These are phyloP conservation scores for Leptinotarsa undecemlineata DNA, from an alignment of 1,140 invertebrate species.

Conservation along the genomic window DNA sequence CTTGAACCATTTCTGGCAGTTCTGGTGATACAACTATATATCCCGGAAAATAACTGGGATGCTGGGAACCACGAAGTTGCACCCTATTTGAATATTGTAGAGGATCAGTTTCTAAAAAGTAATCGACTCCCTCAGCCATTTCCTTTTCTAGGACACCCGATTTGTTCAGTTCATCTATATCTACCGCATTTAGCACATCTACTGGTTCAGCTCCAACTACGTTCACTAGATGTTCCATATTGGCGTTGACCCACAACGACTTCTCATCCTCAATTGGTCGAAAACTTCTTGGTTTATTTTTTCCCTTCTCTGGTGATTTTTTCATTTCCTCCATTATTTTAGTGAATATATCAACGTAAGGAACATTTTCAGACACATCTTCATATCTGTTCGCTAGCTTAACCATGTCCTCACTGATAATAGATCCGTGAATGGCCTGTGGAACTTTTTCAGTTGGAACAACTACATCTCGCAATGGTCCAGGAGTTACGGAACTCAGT, in stretches of 20 bases:
- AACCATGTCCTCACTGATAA: slow-evolving; percentile 31
- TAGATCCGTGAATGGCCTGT: slow-evolving; percentile 34
- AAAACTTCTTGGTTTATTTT: slow-evolving; percentile 30
- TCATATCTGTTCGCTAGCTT: slow-evolving; percentile 33
- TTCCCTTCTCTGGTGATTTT: slow-evolving; percentile 25
- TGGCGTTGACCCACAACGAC: slow-evolving; percentile 41
- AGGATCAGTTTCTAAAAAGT: slow-evolving; percentile 43
- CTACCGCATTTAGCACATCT: slow-evolving; percentile 29
- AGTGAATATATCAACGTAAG: slow-evolving; percentile 33
- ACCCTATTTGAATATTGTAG: slow-evolving; percentile 45
- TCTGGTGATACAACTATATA: slow-evolving; percentile 42
- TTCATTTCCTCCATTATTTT: slow-evolving; percentile 29
- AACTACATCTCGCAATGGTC: slow-evolving; percentile 47
- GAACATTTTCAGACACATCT: slow-evolving; percentile 34
- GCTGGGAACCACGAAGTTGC: slow-evolving; percentile 48
- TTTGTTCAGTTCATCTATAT: slow-evolving; percentile 37
- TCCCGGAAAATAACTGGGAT: slow-evolving; percentile 51
- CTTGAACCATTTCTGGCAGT: slow-evolving; percentile 40
- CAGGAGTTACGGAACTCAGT: slow-evolving; percentile 44
- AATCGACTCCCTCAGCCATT: slow-evolving; percentile 46
- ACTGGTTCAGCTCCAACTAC: slow-evolving; percentile 46
- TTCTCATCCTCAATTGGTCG: slow-evolving; percentile 39
- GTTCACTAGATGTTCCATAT: slow-evolving; percentile 37
- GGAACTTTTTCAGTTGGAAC: slow-evolving; percentile 40
- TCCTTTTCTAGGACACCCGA: slow-evolving; percentile 36